Conservation (phyloP, 2,888 invertebrate species). For the Heliconius hortense region DNA sequence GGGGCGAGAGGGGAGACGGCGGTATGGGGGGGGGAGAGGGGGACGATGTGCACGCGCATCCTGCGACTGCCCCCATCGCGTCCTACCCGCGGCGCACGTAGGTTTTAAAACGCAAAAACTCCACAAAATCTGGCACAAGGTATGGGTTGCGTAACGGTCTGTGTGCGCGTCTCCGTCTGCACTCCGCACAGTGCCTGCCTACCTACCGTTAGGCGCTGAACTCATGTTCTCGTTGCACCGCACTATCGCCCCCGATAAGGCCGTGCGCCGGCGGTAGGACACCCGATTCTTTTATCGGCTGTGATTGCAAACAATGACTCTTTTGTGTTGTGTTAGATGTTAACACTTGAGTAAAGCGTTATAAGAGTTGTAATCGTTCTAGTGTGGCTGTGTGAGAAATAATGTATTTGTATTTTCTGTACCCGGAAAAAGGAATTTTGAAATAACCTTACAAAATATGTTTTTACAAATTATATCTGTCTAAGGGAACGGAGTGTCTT, state of each 20-base stretch:
- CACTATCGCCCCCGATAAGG: conserved; percentile 34
- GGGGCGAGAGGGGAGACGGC: conserved; percentile 49
- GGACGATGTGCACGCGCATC: conserved; percentile 52
- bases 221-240: conserved; percentile 30
- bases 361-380: not conserved
- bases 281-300: conserved; percentile 20
- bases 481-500: no score
- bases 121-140: conserved; percentile 62
- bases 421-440: not conserved
- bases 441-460: not conserved
- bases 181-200: not conserved
- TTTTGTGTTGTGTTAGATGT: conserved; percentile 8
- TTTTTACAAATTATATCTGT: no score
- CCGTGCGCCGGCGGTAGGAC: conserved; percentile 10
- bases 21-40: conserved; percentile 38
- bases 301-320: conserved; percentile 18
- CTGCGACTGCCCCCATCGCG: conserved; percentile 38
- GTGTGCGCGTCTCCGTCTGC: conserved; percentile 46
- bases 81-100: conserved; percentile 20
- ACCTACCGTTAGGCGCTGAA: conserved; percentile 30
- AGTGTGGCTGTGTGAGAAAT: not conserved
- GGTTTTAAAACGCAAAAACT: conserved; percentile 21
- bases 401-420: not conserved
- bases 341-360: conserved; percentile 14
- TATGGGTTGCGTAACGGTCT: conserved; percentile 66